Percentiles rank a stretch among this genome's conserved stretches.
Evolutionary conservation across 1,140 invertebrate genomes (phyloP).

Genomic region (Agrypnia vestita): DNA sequence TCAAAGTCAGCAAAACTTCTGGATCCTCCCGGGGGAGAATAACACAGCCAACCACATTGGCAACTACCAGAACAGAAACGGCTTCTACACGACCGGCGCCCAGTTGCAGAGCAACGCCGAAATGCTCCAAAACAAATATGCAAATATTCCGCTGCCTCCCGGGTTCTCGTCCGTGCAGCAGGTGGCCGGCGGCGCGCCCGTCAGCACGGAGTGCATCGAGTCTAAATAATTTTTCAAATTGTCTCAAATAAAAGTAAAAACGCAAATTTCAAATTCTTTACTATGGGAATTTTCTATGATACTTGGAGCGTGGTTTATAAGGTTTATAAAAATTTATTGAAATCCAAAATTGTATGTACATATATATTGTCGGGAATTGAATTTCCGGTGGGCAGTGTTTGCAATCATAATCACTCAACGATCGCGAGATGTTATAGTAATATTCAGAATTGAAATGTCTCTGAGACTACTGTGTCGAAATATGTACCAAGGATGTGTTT

Average conservation of each 20-base stretch:
- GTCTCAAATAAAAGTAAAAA: constrained; percentile 56
- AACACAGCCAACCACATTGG: constrained; percentile 45
- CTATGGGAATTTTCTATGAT: constrained; percentile 1
- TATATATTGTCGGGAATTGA: not conserved
- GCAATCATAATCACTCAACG: not conserved
- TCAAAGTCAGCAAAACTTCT: constrained; percentile 50
- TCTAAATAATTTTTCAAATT: constrained; percentile 67
- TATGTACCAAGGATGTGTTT: constrained; percentile 38
- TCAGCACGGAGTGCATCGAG: constrained; percentile 70
- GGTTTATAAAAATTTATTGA: constrained; percentile 22
- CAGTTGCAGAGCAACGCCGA: constrained; percentile 45
- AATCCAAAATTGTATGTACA: constrained; percentile 7
- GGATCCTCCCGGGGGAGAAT: constrained; percentile 38
- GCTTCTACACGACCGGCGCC: constrained; percentile 49
- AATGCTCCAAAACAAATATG: constrained; percentile 59
- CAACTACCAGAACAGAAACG: constrained; percentile 48
- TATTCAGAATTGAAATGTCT: constrained; percentile 1
- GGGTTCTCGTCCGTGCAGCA: constrained; percentile 67
- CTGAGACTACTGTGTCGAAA: not conserved
- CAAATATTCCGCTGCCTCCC: constrained; percentile 67
- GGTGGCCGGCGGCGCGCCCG: constrained; percentile 62
- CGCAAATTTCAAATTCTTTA: constrained; percentile 64
- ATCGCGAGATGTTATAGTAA: not conserved
- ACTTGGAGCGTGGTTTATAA: constrained; percentile 11
- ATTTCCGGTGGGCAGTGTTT: not conserved